These are phyloP conservation scores for Chrysomela aeneicollis DNA, from an alignment of 2,888 invertebrate species.

Conservation along the genomic window DNA sequence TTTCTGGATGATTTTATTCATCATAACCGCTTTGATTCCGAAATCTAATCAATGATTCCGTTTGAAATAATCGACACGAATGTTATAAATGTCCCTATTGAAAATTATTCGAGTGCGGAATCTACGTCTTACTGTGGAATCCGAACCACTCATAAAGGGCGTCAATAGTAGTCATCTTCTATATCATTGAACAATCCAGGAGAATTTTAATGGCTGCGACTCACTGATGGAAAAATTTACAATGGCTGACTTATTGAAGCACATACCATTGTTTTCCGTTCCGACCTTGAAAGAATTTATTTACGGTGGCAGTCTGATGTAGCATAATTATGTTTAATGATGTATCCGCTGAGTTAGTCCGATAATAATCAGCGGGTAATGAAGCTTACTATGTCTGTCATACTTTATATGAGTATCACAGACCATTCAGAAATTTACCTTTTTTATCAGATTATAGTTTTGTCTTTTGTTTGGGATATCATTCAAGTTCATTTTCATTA, in stretches of 20 bases:
- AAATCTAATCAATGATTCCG: not conserved
- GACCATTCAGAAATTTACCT: conserved; percentile 5
- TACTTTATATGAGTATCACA: not conserved
- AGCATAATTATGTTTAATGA: conserved; percentile 34
- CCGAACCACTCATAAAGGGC: no score
- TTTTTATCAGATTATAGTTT: not conserved
- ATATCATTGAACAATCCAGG: not conserved
- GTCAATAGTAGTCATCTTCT: no score
- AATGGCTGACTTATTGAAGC: conserved; percentile 9
- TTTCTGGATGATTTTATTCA: not conserved
- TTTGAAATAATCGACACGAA: not conserved
- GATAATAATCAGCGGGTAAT: conserved; percentile 25
- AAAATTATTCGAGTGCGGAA: not conserved
- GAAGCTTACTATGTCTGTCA: conserved; percentile 16
- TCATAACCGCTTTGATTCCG: not conserved
- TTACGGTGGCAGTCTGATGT: conserved; percentile 29
- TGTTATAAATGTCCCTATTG: no score
- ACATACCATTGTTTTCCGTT: conserved; percentile 35
- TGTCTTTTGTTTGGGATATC: no score
- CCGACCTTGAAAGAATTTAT: conserved; percentile 42
- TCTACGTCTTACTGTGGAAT: not conserved
- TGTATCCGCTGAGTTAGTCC: conserved; percentile 25
- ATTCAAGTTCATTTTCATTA: no score
- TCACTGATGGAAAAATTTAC: conserved; percentile 11
- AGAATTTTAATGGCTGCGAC: conserved; percentile 2